A percentile compares a stretch with the other conserved stretches of the same genome.
Conservation (phyloP, 2,888 invertebrate species). For the Seira ritae region DNA sequence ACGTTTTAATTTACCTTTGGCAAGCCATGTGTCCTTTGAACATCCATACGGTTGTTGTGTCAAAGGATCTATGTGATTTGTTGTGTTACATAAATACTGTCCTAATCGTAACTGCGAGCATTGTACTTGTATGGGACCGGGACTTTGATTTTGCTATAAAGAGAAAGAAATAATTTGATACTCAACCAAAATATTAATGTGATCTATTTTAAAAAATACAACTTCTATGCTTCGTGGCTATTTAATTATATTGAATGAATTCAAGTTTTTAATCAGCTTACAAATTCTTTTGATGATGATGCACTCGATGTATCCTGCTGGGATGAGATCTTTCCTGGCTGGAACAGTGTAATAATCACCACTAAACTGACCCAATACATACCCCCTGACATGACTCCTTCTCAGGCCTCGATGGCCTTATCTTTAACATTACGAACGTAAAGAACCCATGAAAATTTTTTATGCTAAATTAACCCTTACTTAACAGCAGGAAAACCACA, state of each 20-base stretch:
- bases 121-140: slow-evolving; percentile 85
- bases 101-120: slow-evolving; percentile 83
- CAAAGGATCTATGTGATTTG: slow-evolving; percentile 83
- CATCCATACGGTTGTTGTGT: slow-evolving; percentile 93
- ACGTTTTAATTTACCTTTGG: slow-evolving; percentile 82
- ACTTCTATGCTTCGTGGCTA: too few species aligned
- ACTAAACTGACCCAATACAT: too few species aligned
- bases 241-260: too few species aligned
- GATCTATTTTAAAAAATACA: background rate
- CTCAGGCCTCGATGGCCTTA: too few species aligned
- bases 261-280: slow-evolving; percentile 18
- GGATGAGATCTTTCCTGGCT: slow-evolving; percentile 32
- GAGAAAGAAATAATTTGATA: background rate
- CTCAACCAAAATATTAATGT: background rate
- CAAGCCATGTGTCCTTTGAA: slow-evolving; percentile 83
- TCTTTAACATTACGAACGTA: too few species aligned
- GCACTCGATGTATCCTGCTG: slow-evolving; percentile 17
- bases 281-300: slow-evolving; percentile 17
- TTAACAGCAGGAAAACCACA: too few species aligned
- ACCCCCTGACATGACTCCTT: too few species aligned
- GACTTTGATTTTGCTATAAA: slow-evolving; percentile 79
- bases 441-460: too few species aligned
- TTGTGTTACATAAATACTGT: slow-evolving; percentile 72
- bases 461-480: too few species aligned
- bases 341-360: slow-evolving; percentile 1